These are phyloP conservation scores for Lates calcarifer DNA, from an alignment of 2,113 vertebrate species.

Conservation along the genomic window DNA sequence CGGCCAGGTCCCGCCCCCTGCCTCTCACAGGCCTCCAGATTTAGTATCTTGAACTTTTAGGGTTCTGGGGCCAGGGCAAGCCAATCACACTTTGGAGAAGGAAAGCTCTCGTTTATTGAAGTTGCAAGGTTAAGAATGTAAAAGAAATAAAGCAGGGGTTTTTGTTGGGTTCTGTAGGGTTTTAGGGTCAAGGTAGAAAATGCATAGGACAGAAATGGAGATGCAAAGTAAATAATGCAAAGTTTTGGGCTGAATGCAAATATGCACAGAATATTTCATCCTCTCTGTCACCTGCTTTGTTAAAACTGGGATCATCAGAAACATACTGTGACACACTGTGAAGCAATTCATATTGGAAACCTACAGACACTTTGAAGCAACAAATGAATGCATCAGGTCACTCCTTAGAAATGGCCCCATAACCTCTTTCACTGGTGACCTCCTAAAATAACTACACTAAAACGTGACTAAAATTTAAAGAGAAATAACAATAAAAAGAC, in stretches of 20 bases:
- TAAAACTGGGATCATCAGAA: background rate
- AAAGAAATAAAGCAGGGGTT: slow-evolving; percentile 7
- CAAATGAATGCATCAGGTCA: background rate
- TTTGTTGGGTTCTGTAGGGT: background rate
- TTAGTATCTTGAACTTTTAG: slow-evolving; percentile 89
- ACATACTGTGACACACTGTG: background rate
- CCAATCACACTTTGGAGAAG: slow-evolving; percentile 80
- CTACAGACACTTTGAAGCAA: background rate
- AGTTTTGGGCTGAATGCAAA: background rate
- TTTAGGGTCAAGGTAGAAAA: background rate
- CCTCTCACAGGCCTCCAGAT: slow-evolving; percentile 81
- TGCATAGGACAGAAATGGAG: background rate
- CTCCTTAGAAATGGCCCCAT: background rate
- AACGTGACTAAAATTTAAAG: background rate
- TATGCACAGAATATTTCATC: background rate
- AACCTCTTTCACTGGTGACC: background rate
- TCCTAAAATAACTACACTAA: background rate
- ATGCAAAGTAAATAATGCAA: background rate
- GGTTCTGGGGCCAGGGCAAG: slow-evolving; percentile 77
- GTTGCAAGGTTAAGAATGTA: slow-evolving; percentile 18
- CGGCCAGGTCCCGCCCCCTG: slow-evolving; percentile 81
- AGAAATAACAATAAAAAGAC: background rate
- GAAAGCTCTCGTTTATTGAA: slow-evolving; percentile 43
- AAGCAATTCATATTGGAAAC: background rate
- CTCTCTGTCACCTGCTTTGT: background rate